Evolutionary conservation across 2,113 vertebrate species (phyloP).

Genomic region (Sebastes fasciatus): DNA sequence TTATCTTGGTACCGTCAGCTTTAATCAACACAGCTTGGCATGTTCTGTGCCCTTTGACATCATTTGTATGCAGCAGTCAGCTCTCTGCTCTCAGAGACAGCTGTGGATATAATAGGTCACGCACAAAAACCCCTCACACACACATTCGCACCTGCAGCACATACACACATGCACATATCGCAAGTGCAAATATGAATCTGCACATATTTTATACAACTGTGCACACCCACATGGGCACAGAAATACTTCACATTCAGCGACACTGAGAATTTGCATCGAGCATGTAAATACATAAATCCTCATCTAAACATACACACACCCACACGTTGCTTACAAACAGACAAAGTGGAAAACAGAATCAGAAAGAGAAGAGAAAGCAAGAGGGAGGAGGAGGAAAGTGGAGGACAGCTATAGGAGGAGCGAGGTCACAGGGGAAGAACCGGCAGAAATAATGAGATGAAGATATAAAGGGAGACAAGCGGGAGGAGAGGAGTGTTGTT

Average conservation of each 20-base stretch:
- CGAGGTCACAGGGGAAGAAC: neutral
- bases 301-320: neutral
- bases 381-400: neutral
- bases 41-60: constrained; percentile 62
- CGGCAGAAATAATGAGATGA: neutral
- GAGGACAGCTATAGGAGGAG: neutral
- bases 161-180: neutral
- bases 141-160: neutral
- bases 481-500: neutral
- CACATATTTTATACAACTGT: neutral
- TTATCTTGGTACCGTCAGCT: constrained; percentile 59
- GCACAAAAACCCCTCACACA: neutral
- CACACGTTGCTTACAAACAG: neutral
- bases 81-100: constrained; percentile 46
- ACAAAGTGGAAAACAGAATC: neutral
- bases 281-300: neutral
- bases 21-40: constrained; percentile 58
- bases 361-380: no score
- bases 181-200: neutral
- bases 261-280: neutral
- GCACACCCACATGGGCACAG: neutral
- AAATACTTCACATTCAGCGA: neutral
- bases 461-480: neutral
- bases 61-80: constrained; percentile 53
- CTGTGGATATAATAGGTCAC: constrained; percentile 49